These are phyloP conservation scores for Passer montanus DNA, from an alignment of 2,113 vertebrate genomes.

Conservation along the genomic window DNA sequence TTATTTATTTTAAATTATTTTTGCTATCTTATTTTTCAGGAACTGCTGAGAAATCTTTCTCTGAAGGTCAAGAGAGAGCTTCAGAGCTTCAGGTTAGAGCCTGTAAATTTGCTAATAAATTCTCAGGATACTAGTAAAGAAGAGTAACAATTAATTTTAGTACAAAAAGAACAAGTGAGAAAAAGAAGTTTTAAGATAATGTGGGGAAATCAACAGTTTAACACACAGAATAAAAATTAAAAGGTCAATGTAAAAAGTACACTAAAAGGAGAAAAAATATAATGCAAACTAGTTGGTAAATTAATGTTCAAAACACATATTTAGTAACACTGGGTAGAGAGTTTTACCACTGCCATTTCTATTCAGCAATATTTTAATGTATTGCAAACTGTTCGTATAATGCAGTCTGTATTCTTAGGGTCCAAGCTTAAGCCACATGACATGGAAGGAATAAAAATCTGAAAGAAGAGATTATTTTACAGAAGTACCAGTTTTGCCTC, in stretches of 20 bases:
- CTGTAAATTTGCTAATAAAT: not conserved
- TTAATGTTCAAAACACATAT: not conserved
- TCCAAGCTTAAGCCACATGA: not conserved
- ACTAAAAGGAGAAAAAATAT: not conserved
- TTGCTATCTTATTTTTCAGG: not conserved
- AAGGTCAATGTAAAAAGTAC: not conserved
- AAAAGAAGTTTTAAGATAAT: not conserved
- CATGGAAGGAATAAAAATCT: not conserved
- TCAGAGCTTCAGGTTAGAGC: not conserved
- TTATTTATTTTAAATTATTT: not conserved
- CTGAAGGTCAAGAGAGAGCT: not conserved
- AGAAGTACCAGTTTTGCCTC: not conserved
- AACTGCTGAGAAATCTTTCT: not conserved
- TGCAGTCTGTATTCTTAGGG: not conserved
- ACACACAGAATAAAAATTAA: not conserved
- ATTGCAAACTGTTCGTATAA: not conserved
- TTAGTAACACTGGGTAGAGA: rapidly evolving
- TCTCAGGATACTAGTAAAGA: not conserved
- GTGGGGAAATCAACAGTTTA: not conserved
- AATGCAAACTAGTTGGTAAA: not conserved
- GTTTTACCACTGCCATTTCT: not conserved
- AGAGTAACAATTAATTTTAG: not conserved
- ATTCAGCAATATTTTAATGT: not conserved
- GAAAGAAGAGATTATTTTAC: not conserved
- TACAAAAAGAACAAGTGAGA: not conserved